Evolutionary conservation across 2,113 vertebrate genomes (phyloP).

Genomic region (Micromys minutus): DNA sequence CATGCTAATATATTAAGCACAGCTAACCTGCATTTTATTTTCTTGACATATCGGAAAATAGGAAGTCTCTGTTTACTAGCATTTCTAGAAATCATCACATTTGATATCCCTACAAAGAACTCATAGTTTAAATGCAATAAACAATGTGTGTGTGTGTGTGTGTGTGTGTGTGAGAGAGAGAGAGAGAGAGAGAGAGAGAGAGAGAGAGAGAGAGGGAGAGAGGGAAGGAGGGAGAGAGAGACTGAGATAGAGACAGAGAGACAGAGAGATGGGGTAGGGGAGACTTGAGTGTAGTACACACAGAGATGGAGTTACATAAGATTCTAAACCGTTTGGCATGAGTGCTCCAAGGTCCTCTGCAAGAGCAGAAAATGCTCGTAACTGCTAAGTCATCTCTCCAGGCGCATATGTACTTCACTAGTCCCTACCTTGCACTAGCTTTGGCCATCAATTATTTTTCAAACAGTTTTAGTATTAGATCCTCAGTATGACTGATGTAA

Average conservation of each 20-base stretch:
- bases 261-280: no score
- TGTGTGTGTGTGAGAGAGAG: neutral
- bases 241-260: no score
- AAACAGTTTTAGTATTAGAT: slow-evolving; percentile 39
- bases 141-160: neutral
- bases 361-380: neutral
- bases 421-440: neutral
- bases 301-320: neutral
- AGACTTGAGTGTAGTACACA: no score
- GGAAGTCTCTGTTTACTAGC: neutral
- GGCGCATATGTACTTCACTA: no score
- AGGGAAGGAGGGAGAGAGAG: no score
- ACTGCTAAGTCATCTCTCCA: neutral
- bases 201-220: no score
- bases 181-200: no score
- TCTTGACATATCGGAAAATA: slow-evolving; percentile 14
- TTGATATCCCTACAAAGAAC: neutral
- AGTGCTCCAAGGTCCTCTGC: neutral
- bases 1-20: no score
- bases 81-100: slow-evolving; percentile 31
- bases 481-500: neutral
- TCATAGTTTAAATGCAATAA: slow-evolving; percentile 10
- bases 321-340: neutral
- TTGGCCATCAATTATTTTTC: neutral
- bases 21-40: neutral